Base-by-base conservation (phyloP, 2,888 invertebrate species). In the Trichopoda pennipes region DNA sequence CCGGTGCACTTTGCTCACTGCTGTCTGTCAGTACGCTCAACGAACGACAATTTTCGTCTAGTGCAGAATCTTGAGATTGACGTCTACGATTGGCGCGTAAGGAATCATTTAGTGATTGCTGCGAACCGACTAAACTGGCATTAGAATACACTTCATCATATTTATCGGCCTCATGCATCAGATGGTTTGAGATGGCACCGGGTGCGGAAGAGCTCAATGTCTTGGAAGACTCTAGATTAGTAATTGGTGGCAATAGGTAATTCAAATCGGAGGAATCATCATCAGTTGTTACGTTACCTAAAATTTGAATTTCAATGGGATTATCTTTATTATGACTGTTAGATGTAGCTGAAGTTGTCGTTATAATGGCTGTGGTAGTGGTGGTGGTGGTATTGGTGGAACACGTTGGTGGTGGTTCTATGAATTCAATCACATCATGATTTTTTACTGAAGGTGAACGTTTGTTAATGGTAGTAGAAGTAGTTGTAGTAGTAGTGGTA, bases 1-100 rank as follows among this genome's bases (percentile, higher is more conserved):
- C 95, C 0, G 97, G 97, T 51, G 96, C 97, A 87, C 96, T 96
- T 88, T 97, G 97, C 87, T 97, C 97, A 0, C 97, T 97, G 89
- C 96, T 96, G 89, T 97, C 97, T 0, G 97, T 97, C 81, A 96
- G 93, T 85, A 96, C 96, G 88, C 96, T 97, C 17, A 96, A 92
- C 7, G 96, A 96, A 85, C 95, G 95, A 92, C 96, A 96, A 84
- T 94, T 95, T 55, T 91, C 92, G 53, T 91, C 92, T 85, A 93
- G 91, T 4, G 93, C 90, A 1, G 93, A 93, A 88, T 93, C 93
- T 21, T 92, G 90, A 4, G 93, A 93, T 53, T 91, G 92, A 7
- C 92, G 91, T 66, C 86, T 9, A 72, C 23, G 51, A 81, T 77
- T 17, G 35, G 14, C 16, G n/a, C 74, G 38, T 44, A 73, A 35